These are phyloP conservation scores for Columbina picui DNA, from an alignment of 2,113 vertebrate species.

Conservation along the genomic window DNA sequence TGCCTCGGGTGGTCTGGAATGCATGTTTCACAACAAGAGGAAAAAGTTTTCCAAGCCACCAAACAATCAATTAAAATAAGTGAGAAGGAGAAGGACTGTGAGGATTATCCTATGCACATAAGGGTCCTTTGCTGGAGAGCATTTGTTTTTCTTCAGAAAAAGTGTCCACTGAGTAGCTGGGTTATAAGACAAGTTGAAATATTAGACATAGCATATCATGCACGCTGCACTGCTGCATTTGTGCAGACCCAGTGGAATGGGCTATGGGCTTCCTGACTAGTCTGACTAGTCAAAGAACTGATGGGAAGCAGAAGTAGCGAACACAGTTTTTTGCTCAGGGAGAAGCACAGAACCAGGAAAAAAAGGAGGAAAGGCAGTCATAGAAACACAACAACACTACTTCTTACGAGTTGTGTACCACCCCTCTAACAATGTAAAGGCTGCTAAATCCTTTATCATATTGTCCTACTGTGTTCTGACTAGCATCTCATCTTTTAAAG, in stretches of 20 bases:
- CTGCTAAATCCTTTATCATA: background rate
- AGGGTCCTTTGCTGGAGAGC: background rate
- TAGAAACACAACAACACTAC: background rate
- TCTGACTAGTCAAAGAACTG: background rate
- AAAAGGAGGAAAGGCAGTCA: background rate
- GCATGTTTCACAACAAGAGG: background rate
- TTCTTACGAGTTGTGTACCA: background rate
- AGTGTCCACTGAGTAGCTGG: background rate
- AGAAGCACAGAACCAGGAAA: background rate
- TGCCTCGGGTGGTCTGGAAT: background rate
- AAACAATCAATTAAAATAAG: background rate
- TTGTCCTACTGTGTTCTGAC: background rate
- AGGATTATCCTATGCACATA: background rate
- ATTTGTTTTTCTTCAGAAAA: background rate
- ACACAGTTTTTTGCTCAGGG: background rate
- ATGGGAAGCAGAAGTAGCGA: background rate
- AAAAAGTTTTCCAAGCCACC: background rate
- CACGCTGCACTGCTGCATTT: background rate
- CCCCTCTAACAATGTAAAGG: background rate
- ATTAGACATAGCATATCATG: background rate
- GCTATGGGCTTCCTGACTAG: background rate
- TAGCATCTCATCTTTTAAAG: background rate
- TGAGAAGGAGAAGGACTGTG: background rate
- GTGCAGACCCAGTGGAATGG: background rate
- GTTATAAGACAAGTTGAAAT: background rate